Evolutionary conservation across 2,888 invertebrate genomes (phyloP).

Genomic region (Tricholauxania praeusta): DNA sequence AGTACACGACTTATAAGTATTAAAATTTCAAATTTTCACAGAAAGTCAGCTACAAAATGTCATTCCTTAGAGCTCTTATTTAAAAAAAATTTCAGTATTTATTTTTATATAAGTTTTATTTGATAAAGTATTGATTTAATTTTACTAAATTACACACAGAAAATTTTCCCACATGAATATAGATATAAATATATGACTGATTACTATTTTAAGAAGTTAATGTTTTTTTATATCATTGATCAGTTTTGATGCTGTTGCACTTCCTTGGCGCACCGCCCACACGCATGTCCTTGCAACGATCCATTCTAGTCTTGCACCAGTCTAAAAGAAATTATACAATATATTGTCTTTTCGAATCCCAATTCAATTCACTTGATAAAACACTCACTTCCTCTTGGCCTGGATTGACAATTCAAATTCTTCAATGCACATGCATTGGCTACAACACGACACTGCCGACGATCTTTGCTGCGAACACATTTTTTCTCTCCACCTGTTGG

Average conservation of each 20-base stretch:
- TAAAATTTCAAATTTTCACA: too few relatives aligned
- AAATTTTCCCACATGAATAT: too few relatives aligned
- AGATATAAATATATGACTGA: too few relatives aligned
- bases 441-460: slow-evolving; percentile 31
- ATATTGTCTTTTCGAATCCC: background rate
- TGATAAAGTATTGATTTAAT: too few relatives aligned
- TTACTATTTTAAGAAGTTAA: too few relatives aligned
- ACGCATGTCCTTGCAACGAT: slow-evolving; percentile 10
- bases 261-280: background rate
- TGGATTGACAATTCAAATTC: slow-evolving; percentile 32
- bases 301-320: background rate
- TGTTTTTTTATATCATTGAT: too few relatives aligned
- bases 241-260: background rate
- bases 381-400: slow-evolving; percentile 14
- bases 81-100: too few relatives aligned
- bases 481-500: slow-evolving; percentile 3
- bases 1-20: too few relatives aligned
- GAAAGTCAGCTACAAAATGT: too few relatives aligned
- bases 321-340: background rate
- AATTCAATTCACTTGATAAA: too few relatives aligned
- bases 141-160: too few relatives aligned
- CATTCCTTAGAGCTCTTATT: accelerated
- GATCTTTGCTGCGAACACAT: slow-evolving; percentile 29
- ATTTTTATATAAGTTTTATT: too few relatives aligned
- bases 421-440: slow-evolving; percentile 21